Conservation (phyloP, 2,888 invertebrate genomes). For the Deilephila elpenor region DNA sequence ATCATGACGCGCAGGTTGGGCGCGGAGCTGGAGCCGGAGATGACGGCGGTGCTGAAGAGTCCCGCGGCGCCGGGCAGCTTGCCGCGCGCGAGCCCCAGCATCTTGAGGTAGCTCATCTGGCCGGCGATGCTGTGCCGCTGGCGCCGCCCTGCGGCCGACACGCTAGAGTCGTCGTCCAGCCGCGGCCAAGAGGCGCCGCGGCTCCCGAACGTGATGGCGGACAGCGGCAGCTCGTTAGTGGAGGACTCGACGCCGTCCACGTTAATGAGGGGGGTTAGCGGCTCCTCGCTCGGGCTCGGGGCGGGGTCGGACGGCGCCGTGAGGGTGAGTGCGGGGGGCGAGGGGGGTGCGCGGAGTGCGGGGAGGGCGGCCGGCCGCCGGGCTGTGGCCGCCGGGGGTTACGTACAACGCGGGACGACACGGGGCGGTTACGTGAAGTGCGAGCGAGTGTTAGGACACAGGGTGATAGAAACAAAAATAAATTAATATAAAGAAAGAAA, state of each 20-base stretch:
- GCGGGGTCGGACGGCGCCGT: slow-evolving; percentile 53
- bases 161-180: slow-evolving; percentile 61
- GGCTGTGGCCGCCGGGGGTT: slow-evolving; percentile 40
- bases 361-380: slow-evolving; percentile 30
- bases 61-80: slow-evolving; percentile 90
- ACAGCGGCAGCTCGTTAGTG: slow-evolving; percentile 88
- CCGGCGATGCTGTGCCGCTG: slow-evolving; percentile 98
- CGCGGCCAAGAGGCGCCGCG: slow-evolving; percentile 58
- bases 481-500: slow-evolving; percentile 59
- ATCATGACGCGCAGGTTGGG: slow-evolving; percentile 95
- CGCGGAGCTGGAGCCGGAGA: slow-evolving; percentile 96
- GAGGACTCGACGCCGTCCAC: slow-evolving; percentile 83
- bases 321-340: slow-evolving; percentile 50
- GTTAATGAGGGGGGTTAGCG: slow-evolving; percentile 70
- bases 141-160: slow-evolving; percentile 88
- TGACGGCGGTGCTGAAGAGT: slow-evolving; percentile 97
- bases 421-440: slow-evolving; percentile 61
- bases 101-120: slow-evolving; percentile 97
- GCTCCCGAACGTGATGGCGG: slow-evolving; percentile 81
- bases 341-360: slow-evolving; percentile 14
- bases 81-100: slow-evolving; percentile 89
- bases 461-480: slow-evolving; percentile 67
- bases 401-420: slow-evolving; percentile 44
- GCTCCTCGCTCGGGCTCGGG: slow-evolving; percentile 59
- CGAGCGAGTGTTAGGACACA: slow-evolving; percentile 64